A percentile compares a stretch with the other conserved stretches of the same genome.
phyloP scores from a whole-genome alignment of 2,888 invertebrate genomes.

The Dolomedes plantarius region DNA sequence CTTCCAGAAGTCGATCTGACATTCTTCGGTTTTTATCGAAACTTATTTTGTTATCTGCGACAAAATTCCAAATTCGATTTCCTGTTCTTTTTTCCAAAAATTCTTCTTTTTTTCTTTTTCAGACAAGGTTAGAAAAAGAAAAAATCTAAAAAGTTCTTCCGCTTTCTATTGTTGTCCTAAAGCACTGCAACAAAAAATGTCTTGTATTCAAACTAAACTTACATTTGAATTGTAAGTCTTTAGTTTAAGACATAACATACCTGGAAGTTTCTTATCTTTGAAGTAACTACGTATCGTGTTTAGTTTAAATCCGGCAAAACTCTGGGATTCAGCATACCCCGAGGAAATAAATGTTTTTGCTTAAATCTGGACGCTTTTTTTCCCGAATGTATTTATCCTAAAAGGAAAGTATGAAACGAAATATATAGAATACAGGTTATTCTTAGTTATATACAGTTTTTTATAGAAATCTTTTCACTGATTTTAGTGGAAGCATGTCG shows the following conservation, averaged over 20 bases:
- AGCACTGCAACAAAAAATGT: background rate
- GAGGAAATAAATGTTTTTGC: background rate
- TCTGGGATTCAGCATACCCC: background rate
- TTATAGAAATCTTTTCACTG: no score
- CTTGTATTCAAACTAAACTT: slow-evolving; percentile 9
- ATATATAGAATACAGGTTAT: no score
- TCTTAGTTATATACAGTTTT: no score
- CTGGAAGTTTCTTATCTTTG: background rate
- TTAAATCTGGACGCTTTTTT: background rate
- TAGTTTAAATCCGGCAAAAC: background rate
- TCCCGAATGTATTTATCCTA: no score
- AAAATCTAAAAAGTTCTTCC: slow-evolving; percentile 1
- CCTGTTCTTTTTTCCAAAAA: slow-evolving; percentile 6
- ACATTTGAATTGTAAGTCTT: background rate
- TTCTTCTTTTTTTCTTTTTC: background rate
- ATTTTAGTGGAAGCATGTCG: no score
- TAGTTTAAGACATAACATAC: background rate
- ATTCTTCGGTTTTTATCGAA: slow-evolving; percentile 6
- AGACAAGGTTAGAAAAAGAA: background rate
- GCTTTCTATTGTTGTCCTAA: background rate
- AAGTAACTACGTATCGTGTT: background rate
- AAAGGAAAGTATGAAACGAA: no score
- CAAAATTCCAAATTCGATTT: slow-evolving; percentile 16
- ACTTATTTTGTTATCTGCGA: slow-evolving; percentile 16
- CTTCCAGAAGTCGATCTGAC: slow-evolving; percentile 9